A percentile compares a stretch with the other conserved stretches of the same genome.
phyloP scores from a whole-genome alignment of 2,797 vertebrate species.

The Gobio occitaniae region DNA sequence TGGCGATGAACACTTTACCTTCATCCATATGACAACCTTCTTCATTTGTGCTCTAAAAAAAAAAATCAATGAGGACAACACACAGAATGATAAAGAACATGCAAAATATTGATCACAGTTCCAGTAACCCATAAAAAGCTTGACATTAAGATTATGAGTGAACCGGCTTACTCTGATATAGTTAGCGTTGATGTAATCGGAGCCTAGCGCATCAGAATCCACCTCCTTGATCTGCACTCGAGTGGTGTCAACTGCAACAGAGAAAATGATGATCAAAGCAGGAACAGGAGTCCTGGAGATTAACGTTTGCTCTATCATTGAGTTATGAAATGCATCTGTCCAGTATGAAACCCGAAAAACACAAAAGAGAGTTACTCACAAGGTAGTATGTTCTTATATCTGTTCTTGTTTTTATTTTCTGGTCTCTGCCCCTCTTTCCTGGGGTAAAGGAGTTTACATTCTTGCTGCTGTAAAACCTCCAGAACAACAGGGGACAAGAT shows the following conservation, averaged over 20 bases:
- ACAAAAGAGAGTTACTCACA: constrained; percentile 75
- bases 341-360: background rate
- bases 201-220: constrained; percentile 78
- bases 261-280: constrained; percentile 36
- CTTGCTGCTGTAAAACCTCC: constrained; percentile 90
- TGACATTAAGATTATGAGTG: background rate
- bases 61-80: background rate
- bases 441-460: constrained; percentile 88
- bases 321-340: background rate
- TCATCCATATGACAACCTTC: constrained; percentile 80
- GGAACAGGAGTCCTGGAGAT: background rate
- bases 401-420: constrained; percentile 90
- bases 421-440: constrained; percentile 88
- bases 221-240: constrained; percentile 80
- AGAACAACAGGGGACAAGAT: constrained; percentile 26
- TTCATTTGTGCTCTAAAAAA: constrained; percentile 79
- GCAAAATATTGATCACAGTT: constrained; percentile 5
- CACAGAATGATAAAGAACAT: background rate
- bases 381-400: constrained; percentile 93
- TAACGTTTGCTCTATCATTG: background rate
- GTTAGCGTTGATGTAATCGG: constrained; percentile 92
- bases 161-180: constrained; percentile 83
- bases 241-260: constrained; percentile 82
- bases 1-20: constrained; percentile 87
- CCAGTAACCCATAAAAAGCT: constrained; percentile 2